These are phyloP conservation scores for Epistrophella euchroma DNA, from an alignment of 2,888 invertebrate genomes.

Conservation along the genomic window DNA sequence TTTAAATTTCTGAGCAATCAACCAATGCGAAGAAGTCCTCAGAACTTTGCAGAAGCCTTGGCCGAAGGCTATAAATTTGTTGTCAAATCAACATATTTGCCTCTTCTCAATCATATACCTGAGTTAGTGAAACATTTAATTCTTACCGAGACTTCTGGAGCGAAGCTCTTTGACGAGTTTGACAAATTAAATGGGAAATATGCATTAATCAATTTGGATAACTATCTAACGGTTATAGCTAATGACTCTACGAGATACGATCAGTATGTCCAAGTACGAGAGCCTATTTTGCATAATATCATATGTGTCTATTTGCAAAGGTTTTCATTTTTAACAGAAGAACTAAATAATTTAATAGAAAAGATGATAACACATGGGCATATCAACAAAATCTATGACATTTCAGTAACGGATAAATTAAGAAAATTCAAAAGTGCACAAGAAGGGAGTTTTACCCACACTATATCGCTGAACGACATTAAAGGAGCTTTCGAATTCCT, in stretches of 20 bases:
- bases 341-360: background rate
- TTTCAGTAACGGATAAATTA: conserved; percentile 13
- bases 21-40: background rate
- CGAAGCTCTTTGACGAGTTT: conserved; percentile 12
- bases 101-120: background rate
- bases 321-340: conserved; percentile 22
- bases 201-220: background rate
- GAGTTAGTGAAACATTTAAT: background rate
- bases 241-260: conserved; percentile 12
- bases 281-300: conserved; percentile 4
- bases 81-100: conserved; percentile 24
- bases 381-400: background rate
- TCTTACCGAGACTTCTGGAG: background rate
- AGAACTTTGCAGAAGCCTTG: background rate
- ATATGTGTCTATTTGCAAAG: conserved; percentile 6
- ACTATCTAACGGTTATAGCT: background rate
- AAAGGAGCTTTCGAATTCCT: conserved; percentile 18
- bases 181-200: conserved; percentile 23
- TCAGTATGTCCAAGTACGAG: background rate
- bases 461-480: background rate
- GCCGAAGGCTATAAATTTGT: background rate
- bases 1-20: background rate
- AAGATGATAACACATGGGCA: conserved; percentile 5
- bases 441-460: background rate
- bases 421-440: background rate